Evolutionary conservation across 2,797 vertebrate species (phyloP).

Genomic region (Huso huso): DNA sequence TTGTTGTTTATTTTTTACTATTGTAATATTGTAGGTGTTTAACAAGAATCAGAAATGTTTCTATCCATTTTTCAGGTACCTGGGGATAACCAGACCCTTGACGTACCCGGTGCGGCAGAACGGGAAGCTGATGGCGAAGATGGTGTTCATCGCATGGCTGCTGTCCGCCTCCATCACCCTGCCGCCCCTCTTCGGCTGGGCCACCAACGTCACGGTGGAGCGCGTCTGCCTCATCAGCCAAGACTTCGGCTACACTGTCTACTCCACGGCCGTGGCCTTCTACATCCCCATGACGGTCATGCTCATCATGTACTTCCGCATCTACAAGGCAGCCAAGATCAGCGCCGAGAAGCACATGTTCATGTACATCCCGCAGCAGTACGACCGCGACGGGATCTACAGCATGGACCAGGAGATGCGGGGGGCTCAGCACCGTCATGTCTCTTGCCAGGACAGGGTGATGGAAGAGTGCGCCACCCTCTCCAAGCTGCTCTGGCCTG

Average conservation of each 20-base stretch:
- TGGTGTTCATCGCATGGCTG: constrained; percentile 59
- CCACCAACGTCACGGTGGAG: constrained; percentile 52
- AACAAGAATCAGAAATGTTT: too few relatives aligned
- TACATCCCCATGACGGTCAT: constrained; percentile 60
- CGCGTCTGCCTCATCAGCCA: constrained; percentile 60
- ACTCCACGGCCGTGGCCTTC: constrained; percentile 58
- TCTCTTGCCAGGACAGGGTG: constrained; percentile 36
- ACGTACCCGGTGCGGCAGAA: constrained; percentile 55
- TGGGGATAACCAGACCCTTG: constrained; percentile 54
- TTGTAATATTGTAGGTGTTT: too few relatives aligned
- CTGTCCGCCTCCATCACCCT: constrained; percentile 58
- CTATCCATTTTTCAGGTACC: constrained; percentile 36
- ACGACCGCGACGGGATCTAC: constrained; percentile 34
- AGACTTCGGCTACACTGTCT: constrained; percentile 58
- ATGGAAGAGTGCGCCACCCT: constrained; percentile 47
- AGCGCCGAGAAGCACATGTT: constrained; percentile 55
- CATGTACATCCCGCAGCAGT: constrained; percentile 44
- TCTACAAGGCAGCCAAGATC: constrained; percentile 54
- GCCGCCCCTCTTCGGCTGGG: constrained; percentile 57
- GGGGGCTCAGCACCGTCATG: constrained; percentile 28
- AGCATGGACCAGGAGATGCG: constrained; percentile 34
- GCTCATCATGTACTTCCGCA: constrained; percentile 56
- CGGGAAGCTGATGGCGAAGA: constrained; percentile 60
- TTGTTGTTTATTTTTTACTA: too few relatives aligned
- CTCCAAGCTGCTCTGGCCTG: constrained; percentile 51